phyloP scores from a whole-genome alignment of 2,113 vertebrate species.

The Rhagologus leucostigma region DNA sequence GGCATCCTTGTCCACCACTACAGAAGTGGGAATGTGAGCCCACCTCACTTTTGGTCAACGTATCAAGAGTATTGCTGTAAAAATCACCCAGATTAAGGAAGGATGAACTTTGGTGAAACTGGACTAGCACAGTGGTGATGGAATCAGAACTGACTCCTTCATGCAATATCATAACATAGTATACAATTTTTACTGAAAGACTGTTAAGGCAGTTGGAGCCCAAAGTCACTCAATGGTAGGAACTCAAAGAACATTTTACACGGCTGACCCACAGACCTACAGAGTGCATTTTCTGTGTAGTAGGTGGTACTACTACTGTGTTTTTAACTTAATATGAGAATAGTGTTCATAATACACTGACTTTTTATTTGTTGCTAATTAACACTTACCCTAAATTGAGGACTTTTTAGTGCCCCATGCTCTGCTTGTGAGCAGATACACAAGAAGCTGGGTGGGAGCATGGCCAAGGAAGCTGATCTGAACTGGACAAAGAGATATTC shows the following conservation, averaged over 20 bases:
- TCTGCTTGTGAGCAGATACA: not conserved
- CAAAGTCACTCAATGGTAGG: not conserved
- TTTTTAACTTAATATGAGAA: not conserved
- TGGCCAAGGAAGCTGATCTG: not conserved
- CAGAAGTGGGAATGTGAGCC: too few species aligned
- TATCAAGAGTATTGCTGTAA: too few species aligned
- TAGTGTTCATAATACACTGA: not conserved
- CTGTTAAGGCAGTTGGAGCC: too few species aligned
- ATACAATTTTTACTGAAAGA: too few species aligned
- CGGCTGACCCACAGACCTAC: too few species aligned
- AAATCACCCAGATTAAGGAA: too few species aligned
- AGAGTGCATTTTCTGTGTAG: not conserved
- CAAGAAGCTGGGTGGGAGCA: not conserved
- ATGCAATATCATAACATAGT: too few species aligned
- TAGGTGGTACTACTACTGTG: not conserved
- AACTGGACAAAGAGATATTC: not conserved
- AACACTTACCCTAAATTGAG: not conserved
- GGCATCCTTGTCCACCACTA: too few species aligned
- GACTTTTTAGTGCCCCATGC: not conserved
- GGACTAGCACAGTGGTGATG: too few species aligned
- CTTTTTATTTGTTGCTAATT: not conserved
- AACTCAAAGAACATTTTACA: not conserved
- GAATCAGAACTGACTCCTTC: too few species aligned
- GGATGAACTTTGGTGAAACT: too few species aligned
- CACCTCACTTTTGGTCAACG: too few species aligned